Base-by-base conservation (phyloP, 2,797 vertebrate genomes). In the Urosaurus nigricauda region DNA sequence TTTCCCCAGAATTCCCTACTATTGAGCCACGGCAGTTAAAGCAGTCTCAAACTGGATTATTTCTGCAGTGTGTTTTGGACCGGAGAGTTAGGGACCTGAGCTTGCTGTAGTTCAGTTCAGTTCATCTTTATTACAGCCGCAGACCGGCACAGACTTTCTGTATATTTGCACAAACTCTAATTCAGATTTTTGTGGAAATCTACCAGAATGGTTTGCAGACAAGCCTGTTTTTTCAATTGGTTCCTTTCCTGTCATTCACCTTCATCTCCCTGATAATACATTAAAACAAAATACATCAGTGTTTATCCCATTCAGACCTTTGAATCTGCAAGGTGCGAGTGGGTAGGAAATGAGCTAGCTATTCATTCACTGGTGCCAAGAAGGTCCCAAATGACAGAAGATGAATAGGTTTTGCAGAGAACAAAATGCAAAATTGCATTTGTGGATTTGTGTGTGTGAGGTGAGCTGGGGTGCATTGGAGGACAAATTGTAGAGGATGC, bases 271-370 rank as follows among this genome's bases (percentile, higher is more conserved):
- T 0, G 78, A 60, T 89, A 2, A 5, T 47, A 6, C 0, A 16
- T 21, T 1, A 60, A 77, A 90, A 43, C 77, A 0, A 37, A 56
- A 56, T 89, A 74, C 16, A 71, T 53, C 1, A 58, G 53, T 3
- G n/a, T 26, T 60, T 68, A 92, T 93, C 94, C 91, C 92, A 94
- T 80, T 71, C 24, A 90, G 82, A 88, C 86, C 91, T 93, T 81
- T 77, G 86, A 89, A 82, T 87, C 79, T 60, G 0, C 65, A 79
- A 79, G 1, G 70, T 88, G 86, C 92, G 90, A 60, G 56, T 85
- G 82, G 58, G 58, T 14, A 84, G 53, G 43, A 84, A 87, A 84
- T 74, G 56, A 63, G n/a, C 32, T 82, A 82, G 83, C 21, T 85
- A 60, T 29, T 11, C 71, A 60, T 29, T 11, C 71, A 16, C 35